Evolutionary conservation across 2,113 vertebrate species (phyloP), one percentile per base, ranked within the genome.

Genomic region (Nothoprocta pentlandii): DNA sequence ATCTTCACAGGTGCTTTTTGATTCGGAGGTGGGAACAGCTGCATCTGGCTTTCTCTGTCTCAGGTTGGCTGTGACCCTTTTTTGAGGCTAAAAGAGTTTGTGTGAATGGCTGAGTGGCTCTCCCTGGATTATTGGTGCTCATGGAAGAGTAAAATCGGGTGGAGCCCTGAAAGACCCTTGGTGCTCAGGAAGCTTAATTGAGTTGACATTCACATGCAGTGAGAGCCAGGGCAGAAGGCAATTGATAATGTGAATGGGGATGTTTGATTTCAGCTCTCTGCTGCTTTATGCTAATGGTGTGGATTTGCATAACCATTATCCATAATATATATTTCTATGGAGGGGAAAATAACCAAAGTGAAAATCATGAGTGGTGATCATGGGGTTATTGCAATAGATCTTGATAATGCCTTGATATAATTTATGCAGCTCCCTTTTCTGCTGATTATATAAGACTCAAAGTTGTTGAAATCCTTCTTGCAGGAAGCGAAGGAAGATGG

Each of bases 91-190:
- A 62, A 25, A 5, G 5, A 30, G 28, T n/a, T 7, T 56, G 51
- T 10, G 4, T 34, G 49, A 39, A 20, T 17, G 28, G 30, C 28
- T 32, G 11, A 16, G 30, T 42, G 20, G 20, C 32, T 8, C 12
- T 30, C 59, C 2, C 59, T 2, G 0, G 1, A 0, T 6, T 28
- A 6, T 44, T 13, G 3, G 34, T 2, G 0, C 47, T 39, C n/a
- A 13, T 81, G 58, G 36, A 47, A 53, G 89, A 16, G 76, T 16
- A 41, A 8, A 62, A 41, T 34, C 64, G 80, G 73, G 42, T 67
- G 77, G 30, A 42, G 49, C 39, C 54, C 77, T 89, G 76, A 80
- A 87, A 86, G 54, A 66, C 69, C 87, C 94, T 89, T 92, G 74
- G 92, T 96, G 93, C 78, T 75, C 51, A 81, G 51, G 79, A 69